Base-by-base conservation (phyloP, 2,797 vertebrate genomes). In the Amblyopsis hoosieri region DNA sequence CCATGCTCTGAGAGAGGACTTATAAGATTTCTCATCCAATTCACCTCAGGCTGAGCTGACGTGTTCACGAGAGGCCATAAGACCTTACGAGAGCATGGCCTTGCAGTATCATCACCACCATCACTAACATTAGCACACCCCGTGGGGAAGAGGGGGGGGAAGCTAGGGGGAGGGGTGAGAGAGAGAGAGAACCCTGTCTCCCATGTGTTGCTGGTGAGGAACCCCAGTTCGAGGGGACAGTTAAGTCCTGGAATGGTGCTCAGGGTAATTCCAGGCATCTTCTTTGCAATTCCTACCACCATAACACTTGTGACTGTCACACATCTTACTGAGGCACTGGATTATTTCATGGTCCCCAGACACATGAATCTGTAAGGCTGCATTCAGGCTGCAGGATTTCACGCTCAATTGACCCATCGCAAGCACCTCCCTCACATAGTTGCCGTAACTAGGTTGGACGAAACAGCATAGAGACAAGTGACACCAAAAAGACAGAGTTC, bases 201-300 rank as follows among this genome's bases (percentile, higher is more conserved):
- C 68, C 72, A 78, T 45, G 76, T 78, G 80, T 82, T 60, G 78
- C 78, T 4, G 3, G 72, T 75, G 76, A 85, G 87, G 87, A 74
- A 77, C 52, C 8, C 23, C 23, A 29, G 23, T 29, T 29, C 3
- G 23, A 29, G 23, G 23, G 23, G 23, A 85, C 74, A 82, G 89
- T 86, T 87, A 66, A 48, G 42, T 15, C 19, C 75, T 81, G 65
- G 80, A 87, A 86, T 75, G 82, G 75, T 71, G 48, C 83, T 83
- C 75, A 56, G 66, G 64, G 85, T 89, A 80, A 90, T 87, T 85
- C 77, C 60, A 67, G 62, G 54, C 55, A 29, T 57, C 76, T 74
- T 79, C 74, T 63, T 62, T 65, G 1, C 57, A 49, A 3, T 64
- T 68, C 71, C 3, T 29, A 29, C 57, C n/a, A 23, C 45, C 54